Base-by-base conservation (phyloP, 2,888 invertebrate genomes). In the Noctua janthe region DNA sequence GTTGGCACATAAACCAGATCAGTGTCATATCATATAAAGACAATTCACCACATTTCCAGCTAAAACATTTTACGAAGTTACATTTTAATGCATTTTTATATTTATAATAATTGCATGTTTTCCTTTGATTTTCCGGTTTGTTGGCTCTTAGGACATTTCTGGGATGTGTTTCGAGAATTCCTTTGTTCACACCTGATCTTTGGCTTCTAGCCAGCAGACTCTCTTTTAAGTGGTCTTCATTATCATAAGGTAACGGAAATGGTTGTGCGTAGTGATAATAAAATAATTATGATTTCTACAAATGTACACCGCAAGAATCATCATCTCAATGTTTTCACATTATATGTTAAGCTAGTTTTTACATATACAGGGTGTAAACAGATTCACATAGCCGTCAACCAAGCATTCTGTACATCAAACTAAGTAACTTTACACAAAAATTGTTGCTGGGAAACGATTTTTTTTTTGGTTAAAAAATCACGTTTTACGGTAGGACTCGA, bases 151-250 rank as follows among this genome's bases (percentile, higher is more conserved):
- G 81, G 82, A 84, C 79, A 72, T 84, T 84, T 88, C 79, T 81
- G 82, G 70, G 71, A 81, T 85, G n/a, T 84, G 84, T 71, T 74
- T 51, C 62, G 74, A 73, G 76, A 74, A 75, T 79, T 75, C 71
- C 89, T 89, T 90, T 90, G 89, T 89, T 84, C 77, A 79, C 77
- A 89, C 89, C 89, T 90, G 89, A 74, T 62, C 29, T 35, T 84
- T 90, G 90, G 90, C 84, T 72, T 43, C 23, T 2, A 75, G 87
- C 89, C 88, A 90, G 80, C 7, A 71, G 75, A 71, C 51, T 64
- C 74, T 67, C 43, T 78, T 82, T 79, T 73, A 69, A 79, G 71
- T 64, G 54, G 70, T 80, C 71, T 76, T 78, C 66, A 85, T 84
- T 84, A 84, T 82, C 49, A 80, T 80, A 80, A 64, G 74, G 70